Evolutionary conservation across 2,797 vertebrate genomes (phyloP).

Genomic region (Urophycis tenuis): DNA sequence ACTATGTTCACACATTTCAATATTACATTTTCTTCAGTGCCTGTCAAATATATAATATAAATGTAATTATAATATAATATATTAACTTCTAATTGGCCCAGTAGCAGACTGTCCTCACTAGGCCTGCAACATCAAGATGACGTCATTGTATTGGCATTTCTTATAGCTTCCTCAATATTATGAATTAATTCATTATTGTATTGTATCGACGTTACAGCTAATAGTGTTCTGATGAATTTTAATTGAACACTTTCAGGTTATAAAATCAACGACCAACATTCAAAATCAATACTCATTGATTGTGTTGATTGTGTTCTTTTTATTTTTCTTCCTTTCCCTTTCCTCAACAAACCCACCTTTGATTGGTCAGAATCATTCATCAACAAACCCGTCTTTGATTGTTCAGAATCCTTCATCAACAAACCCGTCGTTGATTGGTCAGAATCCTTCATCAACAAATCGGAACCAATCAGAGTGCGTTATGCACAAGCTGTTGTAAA

Average conservation of each 20-base stretch:
- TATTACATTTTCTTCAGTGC: too few relatives aligned
- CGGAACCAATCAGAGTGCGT: constrained; percentile 51
- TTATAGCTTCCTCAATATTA: not conserved
- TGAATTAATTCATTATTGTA: not conserved
- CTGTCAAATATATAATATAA: too few relatives aligned
- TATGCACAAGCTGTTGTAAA: constrained; percentile 23
- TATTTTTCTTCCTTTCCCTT: not conserved
- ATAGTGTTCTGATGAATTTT: not conserved
- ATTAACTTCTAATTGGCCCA: not conserved
- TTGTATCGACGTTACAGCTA: not conserved
- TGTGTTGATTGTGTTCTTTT: not conserved
- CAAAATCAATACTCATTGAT: not conserved
- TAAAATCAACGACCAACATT: not conserved
- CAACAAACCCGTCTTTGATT: constrained; percentile 56
- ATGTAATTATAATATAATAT: too few relatives aligned
- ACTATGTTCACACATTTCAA: not conserved
- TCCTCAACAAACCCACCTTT: constrained; percentile 41
- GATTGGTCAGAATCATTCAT: constrained; percentile 49
- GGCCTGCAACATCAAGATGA: not conserved
- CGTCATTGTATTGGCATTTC: not conserved
- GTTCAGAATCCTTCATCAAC: constrained; percentile 41
- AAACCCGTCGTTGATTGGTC: constrained; percentile 56
- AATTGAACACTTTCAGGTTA: not conserved
- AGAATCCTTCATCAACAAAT: constrained; percentile 4
- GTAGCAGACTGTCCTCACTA: not conserved